Evolutionary conservation across 2,113 vertebrate species (phyloP), one percentile per base, ranked within the genome.

Genomic region (Prunella fulvescens): DNA sequence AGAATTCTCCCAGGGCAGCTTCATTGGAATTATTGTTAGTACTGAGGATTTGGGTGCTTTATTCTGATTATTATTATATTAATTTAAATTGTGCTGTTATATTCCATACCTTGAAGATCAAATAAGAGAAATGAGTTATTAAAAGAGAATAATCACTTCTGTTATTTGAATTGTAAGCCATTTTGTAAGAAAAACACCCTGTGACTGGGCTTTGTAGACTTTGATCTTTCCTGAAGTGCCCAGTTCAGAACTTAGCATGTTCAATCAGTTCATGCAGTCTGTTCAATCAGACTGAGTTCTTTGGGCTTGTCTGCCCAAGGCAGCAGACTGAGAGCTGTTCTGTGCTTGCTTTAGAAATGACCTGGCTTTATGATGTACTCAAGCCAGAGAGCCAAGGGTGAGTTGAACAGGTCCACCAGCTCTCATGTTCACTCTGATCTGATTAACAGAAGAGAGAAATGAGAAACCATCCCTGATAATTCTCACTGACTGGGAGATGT

Each of bases 341-440:
- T 62, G 28, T 65, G 17, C 8, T 73, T 61, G n/a, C 17, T 57
- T 66, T 40, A 58, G 16, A 18, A n/a, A 10, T 25, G 26, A 69
- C 31, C 13, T 51, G 22, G 6, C 19, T 61, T 56, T 31, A 12
- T 0, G 0, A 57, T 12, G 14, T 54, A 25, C 24, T 73, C 11
- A 56, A 71, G 20, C 4, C 29, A 45, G 5, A 2, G 4, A 91
- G 48, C 2, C 37, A 79, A 72, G 20, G 35, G 3, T 42, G 19
- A 37, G 14, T 13, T 62, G 24, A 64, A 51, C 23, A 76, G 28
- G 7, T 44, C 11, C 35, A 12, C 9, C 47, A 78, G 19, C 26
- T 82, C 18, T 58, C 18, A 11, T 85, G 90, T 85, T 85, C 35
- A 76, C 17, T 66, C 44, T 67, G 56, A 54, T 45, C 9, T 64